A percentile compares a stretch with the other conserved stretches of the same genome.
Conservation (phyloP, 2,888 invertebrate genomes). For the Meta bourneti region DNA sequence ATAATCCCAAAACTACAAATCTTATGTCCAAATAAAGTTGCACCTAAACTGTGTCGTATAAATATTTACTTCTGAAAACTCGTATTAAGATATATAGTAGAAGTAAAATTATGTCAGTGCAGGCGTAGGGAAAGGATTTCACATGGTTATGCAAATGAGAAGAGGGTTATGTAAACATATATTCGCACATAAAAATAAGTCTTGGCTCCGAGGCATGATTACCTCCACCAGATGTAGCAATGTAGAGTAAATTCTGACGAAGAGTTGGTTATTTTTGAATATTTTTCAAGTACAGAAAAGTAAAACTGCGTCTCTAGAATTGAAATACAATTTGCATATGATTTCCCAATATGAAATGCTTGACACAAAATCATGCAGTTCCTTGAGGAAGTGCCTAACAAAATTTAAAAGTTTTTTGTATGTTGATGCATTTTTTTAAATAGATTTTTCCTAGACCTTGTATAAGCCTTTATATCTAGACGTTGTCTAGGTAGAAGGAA, state of each 20-base stretch:
- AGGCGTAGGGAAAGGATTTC: slow-evolving; percentile 23
- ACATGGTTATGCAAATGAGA: slow-evolving; percentile 65
- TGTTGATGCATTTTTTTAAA: slow-evolving; percentile 11
- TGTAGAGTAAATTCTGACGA: neutral
- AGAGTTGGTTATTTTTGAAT: slow-evolving; percentile 16
- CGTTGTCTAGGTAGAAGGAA: too few relatives aligned
- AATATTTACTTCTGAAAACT: slow-evolving; percentile 60
- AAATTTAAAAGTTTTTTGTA: neutral
- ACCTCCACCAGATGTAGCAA: slow-evolving; percentile 35
- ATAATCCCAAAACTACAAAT: slow-evolving; percentile 50
- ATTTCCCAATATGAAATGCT: slow-evolving; percentile 19
- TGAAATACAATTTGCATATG: slow-evolving; percentile 49
- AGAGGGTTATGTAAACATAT: slow-evolving; percentile 49
- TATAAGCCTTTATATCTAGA: too few relatives aligned
- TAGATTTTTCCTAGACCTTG: too few relatives aligned
- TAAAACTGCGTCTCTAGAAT: neutral
- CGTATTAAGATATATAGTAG: slow-evolving; percentile 37
- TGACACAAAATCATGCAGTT: slow-evolving; percentile 6
- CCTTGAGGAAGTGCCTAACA: neutral
- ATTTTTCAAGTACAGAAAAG: neutral
- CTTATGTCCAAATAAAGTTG: slow-evolving; percentile 68
- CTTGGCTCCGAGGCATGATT: slow-evolving; percentile 24
- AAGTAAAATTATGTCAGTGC: slow-evolving; percentile 56
- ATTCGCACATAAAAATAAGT: slow-evolving; percentile 46
- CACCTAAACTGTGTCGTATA: slow-evolving; percentile 61